Evolutionary conservation across 1,140 invertebrate genomes (phyloP).

Genomic region (Penaeus chinensis): DNA sequence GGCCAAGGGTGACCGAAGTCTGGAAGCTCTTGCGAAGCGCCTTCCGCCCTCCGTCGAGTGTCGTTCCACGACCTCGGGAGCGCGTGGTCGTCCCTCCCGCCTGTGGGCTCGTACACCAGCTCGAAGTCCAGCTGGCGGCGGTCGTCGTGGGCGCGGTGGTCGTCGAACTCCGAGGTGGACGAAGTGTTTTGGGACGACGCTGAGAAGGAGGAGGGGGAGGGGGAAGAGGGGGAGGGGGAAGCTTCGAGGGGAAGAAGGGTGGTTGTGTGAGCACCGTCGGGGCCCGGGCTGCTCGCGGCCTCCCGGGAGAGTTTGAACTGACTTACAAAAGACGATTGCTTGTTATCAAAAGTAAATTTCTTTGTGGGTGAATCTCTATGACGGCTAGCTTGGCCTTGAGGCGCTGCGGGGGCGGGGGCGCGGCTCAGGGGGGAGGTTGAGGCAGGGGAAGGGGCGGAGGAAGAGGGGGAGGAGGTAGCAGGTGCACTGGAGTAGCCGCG

Average conservation of each 20-base stretch:
- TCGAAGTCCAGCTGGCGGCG: constrained; percentile 49
- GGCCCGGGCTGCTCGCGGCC: neutral
- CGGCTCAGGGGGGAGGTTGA: neutral
- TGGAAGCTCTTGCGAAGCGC: constrained; percentile 20
- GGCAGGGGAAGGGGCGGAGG: neutral
- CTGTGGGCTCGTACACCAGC: constrained; percentile 52
- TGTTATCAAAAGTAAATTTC: constrained; percentile 55
- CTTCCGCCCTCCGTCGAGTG: constrained; percentile 19
- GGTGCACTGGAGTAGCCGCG: neutral
- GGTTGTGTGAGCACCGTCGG: constrained; percentile 38
- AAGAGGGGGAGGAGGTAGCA: constrained; percentile 14
- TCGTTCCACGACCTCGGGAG: constrained; percentile 30
- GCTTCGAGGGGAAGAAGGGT: neutral
- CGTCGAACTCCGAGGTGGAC: constrained; percentile 10
- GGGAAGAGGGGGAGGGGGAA: constrained; percentile 1
- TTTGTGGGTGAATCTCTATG: constrained; percentile 42
- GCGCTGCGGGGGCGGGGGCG: constrained; percentile 22
- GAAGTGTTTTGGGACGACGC: constrained; percentile 21
- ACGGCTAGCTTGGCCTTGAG: constrained; percentile 19
- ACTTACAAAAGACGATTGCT: constrained; percentile 54
- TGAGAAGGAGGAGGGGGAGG: constrained; percentile 7
- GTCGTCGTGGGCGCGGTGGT: constrained; percentile 11
- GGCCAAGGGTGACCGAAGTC: constrained; percentile 13
- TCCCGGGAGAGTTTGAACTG: constrained; percentile 37
- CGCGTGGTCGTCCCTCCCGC: constrained; percentile 8